These are phyloP conservation scores for Hypomecis punctinalis DNA, from an alignment of 2,888 invertebrate genomes.

Conservation along the genomic window DNA sequence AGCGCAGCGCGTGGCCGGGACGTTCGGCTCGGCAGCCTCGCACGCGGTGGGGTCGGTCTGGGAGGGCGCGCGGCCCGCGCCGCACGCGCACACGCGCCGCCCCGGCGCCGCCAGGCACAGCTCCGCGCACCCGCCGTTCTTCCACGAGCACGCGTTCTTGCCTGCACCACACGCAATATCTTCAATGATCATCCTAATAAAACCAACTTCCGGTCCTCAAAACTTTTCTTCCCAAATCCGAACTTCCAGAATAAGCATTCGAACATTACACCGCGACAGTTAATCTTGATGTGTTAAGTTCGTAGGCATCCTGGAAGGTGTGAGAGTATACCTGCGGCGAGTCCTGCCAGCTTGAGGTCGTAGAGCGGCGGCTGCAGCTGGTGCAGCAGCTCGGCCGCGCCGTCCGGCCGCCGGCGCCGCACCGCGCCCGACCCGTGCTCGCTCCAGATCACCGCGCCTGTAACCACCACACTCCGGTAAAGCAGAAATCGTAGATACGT, in stretches of 20 bases:
- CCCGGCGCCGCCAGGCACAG: constrained; percentile 88
- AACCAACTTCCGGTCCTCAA: too few species aligned
- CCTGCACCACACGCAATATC: constrained; percentile 49
- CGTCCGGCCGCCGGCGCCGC: constrained; percentile 87
- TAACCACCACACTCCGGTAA: too few species aligned
- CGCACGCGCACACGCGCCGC: constrained; percentile 87
- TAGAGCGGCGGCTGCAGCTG: constrained; percentile 87
- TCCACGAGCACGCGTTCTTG: constrained; percentile 62
- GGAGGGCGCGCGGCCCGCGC: constrained; percentile 40
- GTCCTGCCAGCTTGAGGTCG: constrained; percentile 88
- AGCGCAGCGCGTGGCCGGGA: constrained; percentile 56
- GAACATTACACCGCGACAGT: too few species aligned
- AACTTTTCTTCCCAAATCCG: too few species aligned
- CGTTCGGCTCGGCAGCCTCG: constrained; percentile 43
- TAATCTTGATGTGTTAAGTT: too few species aligned
- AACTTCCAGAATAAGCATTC: too few species aligned
- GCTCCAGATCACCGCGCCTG: constrained; percentile 17
- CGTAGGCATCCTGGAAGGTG: too few species aligned
- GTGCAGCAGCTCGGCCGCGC: constrained; percentile 78
- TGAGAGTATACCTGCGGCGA: constrained; percentile 54
- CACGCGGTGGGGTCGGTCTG: constrained; percentile 53
- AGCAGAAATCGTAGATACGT: too few species aligned
- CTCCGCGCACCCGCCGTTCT: constrained; percentile 87
- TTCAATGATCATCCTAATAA: neutral
- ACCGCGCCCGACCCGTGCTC: constrained; percentile 85